These are phyloP conservation scores for Hybognathus amarus DNA, from an alignment of 2,797 vertebrate species.

Conservation along the genomic window DNA sequence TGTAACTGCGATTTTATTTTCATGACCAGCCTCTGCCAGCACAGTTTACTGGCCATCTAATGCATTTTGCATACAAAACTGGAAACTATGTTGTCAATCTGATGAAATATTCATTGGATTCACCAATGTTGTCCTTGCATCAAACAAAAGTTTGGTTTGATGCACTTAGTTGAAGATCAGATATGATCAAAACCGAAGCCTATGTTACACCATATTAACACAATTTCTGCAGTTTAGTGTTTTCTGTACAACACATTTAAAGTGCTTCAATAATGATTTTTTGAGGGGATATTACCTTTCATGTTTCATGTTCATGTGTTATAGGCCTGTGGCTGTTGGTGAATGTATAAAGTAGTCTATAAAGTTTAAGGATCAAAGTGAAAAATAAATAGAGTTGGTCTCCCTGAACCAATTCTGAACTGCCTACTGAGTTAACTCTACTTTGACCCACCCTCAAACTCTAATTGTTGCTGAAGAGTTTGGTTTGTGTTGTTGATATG, in stretches of 20 bases:
- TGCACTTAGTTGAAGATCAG: not conserved
- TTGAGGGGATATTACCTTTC: no score
- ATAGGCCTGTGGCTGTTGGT: no score
- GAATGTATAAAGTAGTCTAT: no score
- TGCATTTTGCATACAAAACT: conserved; percentile 19
- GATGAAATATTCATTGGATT: conserved; percentile 10
- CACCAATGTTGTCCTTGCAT: not conserved
- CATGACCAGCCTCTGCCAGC: not conserved
- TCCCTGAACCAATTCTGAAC: no score
- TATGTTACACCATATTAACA: not conserved
- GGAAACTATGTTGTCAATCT: conserved; percentile 1
- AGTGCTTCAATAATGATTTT: no score
- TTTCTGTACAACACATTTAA: no score
- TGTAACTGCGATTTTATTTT: not conserved
- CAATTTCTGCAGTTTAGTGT: no score
- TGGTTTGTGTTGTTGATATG: not conserved
- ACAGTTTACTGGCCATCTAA: not conserved
- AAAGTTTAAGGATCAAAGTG: no score
- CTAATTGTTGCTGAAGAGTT: not conserved
- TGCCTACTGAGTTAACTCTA: no score
- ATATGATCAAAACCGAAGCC: not conserved
- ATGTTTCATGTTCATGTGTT: no score
- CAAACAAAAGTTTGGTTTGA: not conserved
- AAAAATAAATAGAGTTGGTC: no score
- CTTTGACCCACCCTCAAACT: not conserved